These are phyloP conservation scores for Sparidentex hasta DNA, from an alignment of 2,797 vertebrate genomes.

Conservation along the genomic window DNA sequence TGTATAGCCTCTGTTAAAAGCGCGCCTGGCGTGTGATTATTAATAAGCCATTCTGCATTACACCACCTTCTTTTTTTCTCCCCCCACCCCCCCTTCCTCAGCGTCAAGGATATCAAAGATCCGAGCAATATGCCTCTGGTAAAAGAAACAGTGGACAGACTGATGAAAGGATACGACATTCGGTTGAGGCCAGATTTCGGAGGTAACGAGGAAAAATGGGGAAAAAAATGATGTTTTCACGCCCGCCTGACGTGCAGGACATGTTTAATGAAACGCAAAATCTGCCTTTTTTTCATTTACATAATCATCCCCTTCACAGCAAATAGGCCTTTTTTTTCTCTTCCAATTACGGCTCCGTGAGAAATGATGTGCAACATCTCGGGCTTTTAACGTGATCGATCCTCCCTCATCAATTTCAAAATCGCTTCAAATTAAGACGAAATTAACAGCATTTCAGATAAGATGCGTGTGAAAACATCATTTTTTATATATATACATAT, in stretches of 20 bases:
- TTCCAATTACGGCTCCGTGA: constrained; percentile 57
- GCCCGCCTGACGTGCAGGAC: constrained; percentile 77
- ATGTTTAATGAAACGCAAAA: constrained; percentile 83
- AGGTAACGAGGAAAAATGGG: constrained; percentile 88
- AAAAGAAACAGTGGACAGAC: constrained; percentile 98
- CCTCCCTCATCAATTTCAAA: constrained; percentile 65
- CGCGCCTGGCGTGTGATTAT: constrained; percentile 60
- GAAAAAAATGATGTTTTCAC: constrained; percentile 69
- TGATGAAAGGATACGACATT: constrained; percentile 99
- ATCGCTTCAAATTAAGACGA: constrained; percentile 39
- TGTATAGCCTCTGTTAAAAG: constrained; percentile 57
- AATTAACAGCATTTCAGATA: constrained; percentile 45
- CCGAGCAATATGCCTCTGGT: constrained; percentile 99
- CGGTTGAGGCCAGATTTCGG: constrained; percentile 99
- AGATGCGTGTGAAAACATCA: constrained; percentile 48
- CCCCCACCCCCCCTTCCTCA: constrained; percentile 72
- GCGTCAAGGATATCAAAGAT: constrained; percentile 95
- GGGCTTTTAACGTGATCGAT: constrained; percentile 75
- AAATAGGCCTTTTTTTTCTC: constrained; percentile 67
- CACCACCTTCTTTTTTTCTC: constrained; percentile 69
- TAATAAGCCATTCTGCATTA: constrained; percentile 77
- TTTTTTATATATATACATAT: constrained; percentile 2
- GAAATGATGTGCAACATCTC: constrained; percentile 61
- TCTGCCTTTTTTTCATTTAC: constrained; percentile 78
- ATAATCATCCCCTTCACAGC: constrained; percentile 72